Evolutionary conservation across 2,113 vertebrate genomes (phyloP).

Genomic region (Sula dactylatra): DNA sequence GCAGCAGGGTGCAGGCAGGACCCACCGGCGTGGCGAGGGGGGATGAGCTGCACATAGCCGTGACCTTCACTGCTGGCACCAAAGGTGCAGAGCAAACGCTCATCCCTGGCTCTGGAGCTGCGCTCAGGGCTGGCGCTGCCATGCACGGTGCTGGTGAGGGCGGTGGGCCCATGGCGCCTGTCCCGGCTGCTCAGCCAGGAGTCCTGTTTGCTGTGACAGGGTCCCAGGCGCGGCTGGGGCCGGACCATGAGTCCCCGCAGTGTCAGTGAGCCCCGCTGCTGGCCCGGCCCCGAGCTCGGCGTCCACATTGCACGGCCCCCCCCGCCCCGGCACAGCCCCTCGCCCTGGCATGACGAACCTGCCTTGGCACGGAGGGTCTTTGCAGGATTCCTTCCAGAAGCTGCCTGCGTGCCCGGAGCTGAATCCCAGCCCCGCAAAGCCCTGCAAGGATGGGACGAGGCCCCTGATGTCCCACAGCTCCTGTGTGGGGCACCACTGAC

Average conservation of each 20-base stretch:
- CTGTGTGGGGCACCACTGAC: constrained; percentile 66
- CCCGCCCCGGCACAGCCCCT: too few relatives aligned
- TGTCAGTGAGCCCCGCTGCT: background rate
- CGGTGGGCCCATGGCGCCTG: too few relatives aligned
- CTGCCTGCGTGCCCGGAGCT: background rate
- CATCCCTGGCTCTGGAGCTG: background rate
- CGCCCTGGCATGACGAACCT: background rate
- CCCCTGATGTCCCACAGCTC: background rate
- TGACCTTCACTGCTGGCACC: background rate
- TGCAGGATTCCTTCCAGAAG: background rate
- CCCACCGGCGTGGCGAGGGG: accelerated
- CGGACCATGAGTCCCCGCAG: background rate
- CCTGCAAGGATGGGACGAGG: background rate
- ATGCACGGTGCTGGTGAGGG: background rate
- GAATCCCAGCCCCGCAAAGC: background rate
- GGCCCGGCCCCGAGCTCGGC: accelerated
- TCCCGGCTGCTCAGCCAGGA: background rate
- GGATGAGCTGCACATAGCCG: background rate
- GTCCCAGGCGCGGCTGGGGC: background rate
- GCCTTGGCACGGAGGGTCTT: background rate
- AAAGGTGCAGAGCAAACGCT: background rate
- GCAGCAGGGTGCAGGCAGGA: background rate
- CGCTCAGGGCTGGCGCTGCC: background rate
- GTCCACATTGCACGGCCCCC: too few relatives aligned
- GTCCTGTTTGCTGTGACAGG: background rate